Base-by-base conservation (phyloP, 1,140 invertebrate species). In the Hyles vespertilio region DNA sequence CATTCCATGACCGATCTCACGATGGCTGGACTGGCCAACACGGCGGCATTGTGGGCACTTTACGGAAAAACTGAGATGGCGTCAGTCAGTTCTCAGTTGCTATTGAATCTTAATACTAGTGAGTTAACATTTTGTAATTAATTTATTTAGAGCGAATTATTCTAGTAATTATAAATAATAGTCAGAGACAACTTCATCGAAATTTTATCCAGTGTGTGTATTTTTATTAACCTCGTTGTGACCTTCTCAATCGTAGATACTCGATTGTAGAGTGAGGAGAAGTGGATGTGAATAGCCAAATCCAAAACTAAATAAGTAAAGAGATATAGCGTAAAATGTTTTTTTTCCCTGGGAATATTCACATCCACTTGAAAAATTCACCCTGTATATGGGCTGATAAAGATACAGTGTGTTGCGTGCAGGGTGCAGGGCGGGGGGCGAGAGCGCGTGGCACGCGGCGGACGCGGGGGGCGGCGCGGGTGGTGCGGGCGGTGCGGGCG, bases 21-120 rank as follows among this genome's bases (percentile, higher is more conserved):
- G 63, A 93, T 94, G 45, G 93, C 94, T 47, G 95, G 94, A 33
- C 92, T 94, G 59, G 92, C 94, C 0, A 93, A 97, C 76, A 94
- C 96, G 69, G 93, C 96, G 2, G 94, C 95, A 0, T 87, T 98
- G 0, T 98, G 96, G 96, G 90, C 92, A 9, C 91, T 96, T 56
- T 98, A 97, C 81, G 96, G 96, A 0, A 95, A 96, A 81, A 93
- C 93, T 43, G 95, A 95, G 84, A 94, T 96, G 91, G 93, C 93
- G 0, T 94, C 93, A 0, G 84, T 97, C 43, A 94, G 92, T 74
- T 93, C 93, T 49, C 96, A 97, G 76, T 74, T 97, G 12, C 84
- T 97, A 11, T 87, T 98, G 0, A 92, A 95, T 67, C 89, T 95
- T 8, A 95, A 95, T 65, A 89, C 87, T 36, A 89, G 89, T 89